Evolutionary conservation across 2,888 invertebrate genomes (phyloP).

Genomic region (Deroplatys truncata): DNA sequence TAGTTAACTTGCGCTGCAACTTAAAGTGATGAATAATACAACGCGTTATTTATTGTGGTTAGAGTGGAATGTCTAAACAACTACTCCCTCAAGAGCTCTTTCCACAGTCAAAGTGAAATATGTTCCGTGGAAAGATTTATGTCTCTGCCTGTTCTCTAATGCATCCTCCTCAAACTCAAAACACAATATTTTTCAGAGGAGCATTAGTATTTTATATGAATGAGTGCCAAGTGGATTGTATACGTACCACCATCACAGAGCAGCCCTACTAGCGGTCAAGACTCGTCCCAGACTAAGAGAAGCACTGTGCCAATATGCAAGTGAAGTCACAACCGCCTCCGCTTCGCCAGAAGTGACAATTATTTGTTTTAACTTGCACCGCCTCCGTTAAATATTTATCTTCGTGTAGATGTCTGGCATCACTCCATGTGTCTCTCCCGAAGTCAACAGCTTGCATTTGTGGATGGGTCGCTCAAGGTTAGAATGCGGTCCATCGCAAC

Average conservation of each 20-base stretch:
- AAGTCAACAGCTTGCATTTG: background rate
- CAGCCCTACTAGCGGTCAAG: background rate
- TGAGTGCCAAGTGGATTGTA: background rate
- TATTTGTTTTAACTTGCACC: background rate
- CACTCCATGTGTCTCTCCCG: background rate
- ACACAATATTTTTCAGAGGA: background rate
- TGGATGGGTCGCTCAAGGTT: background rate
- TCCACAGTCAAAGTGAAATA: background rate
- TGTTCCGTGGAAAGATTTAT: background rate
- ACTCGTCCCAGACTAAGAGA: background rate
- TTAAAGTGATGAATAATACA: background rate
- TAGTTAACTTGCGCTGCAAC: background rate
- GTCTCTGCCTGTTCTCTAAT: background rate
- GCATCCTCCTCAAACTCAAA: background rate
- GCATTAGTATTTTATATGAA: background rate
- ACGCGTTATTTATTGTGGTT: background rate
- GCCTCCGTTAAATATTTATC: background rate
- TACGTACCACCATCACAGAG: background rate
- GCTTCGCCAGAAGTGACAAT: background rate
- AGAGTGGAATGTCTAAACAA: background rate
- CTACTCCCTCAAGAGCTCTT: background rate
- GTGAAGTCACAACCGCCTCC: background rate
- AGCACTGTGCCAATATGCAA: background rate
- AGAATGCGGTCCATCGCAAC: background rate
- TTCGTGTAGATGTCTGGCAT: background rate